Evolutionary conservation across 2,113 vertebrate species (phyloP), one percentile per base, ranked within the genome.

Genomic region (Coracopsis vasa): DNA sequence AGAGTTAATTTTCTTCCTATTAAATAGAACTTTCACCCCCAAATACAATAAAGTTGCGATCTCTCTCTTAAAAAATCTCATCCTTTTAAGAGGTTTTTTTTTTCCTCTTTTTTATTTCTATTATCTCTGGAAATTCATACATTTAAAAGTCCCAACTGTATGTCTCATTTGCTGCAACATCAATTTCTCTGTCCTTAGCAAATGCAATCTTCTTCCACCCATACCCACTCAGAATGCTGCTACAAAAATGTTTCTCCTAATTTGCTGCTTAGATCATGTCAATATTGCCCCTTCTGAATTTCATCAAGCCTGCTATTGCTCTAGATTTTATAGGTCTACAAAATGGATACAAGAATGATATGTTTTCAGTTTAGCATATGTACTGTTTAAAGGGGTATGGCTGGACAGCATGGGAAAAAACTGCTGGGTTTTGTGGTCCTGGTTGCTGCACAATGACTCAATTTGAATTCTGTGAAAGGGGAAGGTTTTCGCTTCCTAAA

Each of bases 161-260:
- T 60, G 39, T 92, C 85, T 94, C 66, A 90, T 93, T 96, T 94
- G 35, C 39, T 79, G 66, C 70, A 92, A 80, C 44, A 89, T 60
- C 92, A 67, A 31, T 88, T 96, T 94, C 82, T 91, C 64, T 84
- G 54, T 50, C 72, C 77, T 88, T 74, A 86, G 86, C 75, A 92
- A 95, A 94, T 45, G 33, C 39, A 92, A 74, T 91, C 88, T 78
- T 88, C 25, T 73, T 86, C 37, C 45, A 70, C 75, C 66, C 58
- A 77, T 66, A 78, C 31, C 60, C 80, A 66, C 61, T 71, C 88
- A 86, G 54, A 95, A 92, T 12, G 25, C 54, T 91, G 20, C 50
- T 77, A 54, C 41, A 74, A 70, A 94, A 93, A 88, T 37, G 1
- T 64, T 44, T 91, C 65, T 71, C 47, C 39, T 86, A 71, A 81